Evolutionary conservation across 1,140 invertebrate species (phyloP), one percentile per base, ranked within the genome.

Genomic region (Aphaenogaster ashmeadi): DNA sequence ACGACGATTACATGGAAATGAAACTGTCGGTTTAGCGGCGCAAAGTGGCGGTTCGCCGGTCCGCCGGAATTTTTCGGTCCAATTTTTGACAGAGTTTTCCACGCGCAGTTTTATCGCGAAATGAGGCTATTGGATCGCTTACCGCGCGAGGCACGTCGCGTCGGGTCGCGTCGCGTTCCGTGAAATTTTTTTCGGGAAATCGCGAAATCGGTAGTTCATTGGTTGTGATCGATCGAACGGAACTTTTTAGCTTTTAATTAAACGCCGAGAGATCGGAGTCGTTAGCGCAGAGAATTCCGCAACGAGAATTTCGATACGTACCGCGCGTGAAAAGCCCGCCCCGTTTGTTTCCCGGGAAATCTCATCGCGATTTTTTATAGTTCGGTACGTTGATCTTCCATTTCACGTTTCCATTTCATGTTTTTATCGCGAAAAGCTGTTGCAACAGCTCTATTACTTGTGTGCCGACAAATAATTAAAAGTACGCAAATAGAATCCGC

Each of bases 241-340:
- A 74, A 84, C 69, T 74, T 84, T 84, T 84, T 84, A 75, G 80
- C 80, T 84, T 84, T 84, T 84, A 84, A 84, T 84, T 84, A 84
- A 84, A 84, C 69, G 54, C 69, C 54, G 69, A 27, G 54, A 60
- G 80, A 83, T 71, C 64, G 64, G 78, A 33, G n/a, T 75, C 69
- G 80, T 84, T 75, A 75, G 52, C 54, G 56, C 33, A 44, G 52
- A 27, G 80, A 62, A 50, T 44, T 74, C 52, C 54, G 27, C 67
- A 74, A 60, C 80, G 69, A 36, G 69, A 84, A 84, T 84, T 74
- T 60, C 69, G 69, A 60, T 58, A 44, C 52, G 27, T 7, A 18
- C 2, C 52, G 67, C 52, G 69, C 69, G 80, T 41, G 69, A 81
- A 81, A 81, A 81, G 15, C 50, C 21, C 66, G 54, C 21, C 47